Conservation (phyloP, 2,888 invertebrate genomes). For the Odontomyia ornata region DNA sequence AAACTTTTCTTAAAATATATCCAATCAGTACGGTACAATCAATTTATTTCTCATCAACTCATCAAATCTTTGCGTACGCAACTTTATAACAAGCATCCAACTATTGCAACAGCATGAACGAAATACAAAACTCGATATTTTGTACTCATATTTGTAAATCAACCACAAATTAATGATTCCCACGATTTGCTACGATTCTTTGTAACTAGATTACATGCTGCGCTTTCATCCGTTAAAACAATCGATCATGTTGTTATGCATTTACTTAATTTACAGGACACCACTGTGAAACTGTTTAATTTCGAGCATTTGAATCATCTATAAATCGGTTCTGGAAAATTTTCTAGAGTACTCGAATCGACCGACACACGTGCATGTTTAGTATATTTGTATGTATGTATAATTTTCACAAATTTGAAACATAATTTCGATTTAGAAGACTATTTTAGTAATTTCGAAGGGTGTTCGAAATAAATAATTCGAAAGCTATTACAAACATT, state of each 20-base stretch:
- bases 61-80: background rate
- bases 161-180: background rate
- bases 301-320: background rate
- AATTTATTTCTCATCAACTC: background rate
- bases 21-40: slow-evolving; percentile 31
- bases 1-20: background rate
- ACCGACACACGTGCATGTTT: background rate
- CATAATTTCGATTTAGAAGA: background rate
- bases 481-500: slow-evolving; percentile 21
- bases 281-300: slow-evolving; percentile 8
- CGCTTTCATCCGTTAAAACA: slow-evolving; percentile 31
- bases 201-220: slow-evolving; percentile 33
- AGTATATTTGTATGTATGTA: background rate
- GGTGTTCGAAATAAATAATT: background rate
- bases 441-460: background rate
- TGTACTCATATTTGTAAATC: background rate
- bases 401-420: background rate
- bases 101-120: background rate
- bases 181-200: slow-evolving; percentile 23
- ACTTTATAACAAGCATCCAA: slow-evolving; percentile 11
- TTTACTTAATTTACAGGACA: slow-evolving; percentile 8
- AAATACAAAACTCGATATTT: background rate
- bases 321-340: background rate
- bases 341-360: background rate
- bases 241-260: slow-evolving; percentile 40